A percentile compares a stretch with the other conserved stretches of the same genome.
Conservation (phyloP, 2,888 invertebrate genomes). For the Crematogaster levior region DNA sequence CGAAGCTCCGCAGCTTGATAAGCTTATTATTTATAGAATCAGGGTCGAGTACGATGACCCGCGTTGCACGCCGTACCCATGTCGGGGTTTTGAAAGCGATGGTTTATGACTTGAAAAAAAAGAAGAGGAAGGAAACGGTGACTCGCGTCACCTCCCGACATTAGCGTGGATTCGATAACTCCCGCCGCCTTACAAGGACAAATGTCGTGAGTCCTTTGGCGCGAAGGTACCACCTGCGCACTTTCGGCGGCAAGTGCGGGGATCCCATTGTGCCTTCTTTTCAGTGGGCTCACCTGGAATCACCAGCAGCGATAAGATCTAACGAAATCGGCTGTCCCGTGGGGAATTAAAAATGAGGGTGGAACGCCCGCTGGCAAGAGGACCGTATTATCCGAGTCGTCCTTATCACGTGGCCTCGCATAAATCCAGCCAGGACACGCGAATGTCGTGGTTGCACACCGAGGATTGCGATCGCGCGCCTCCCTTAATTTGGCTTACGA, state of each 20-base stretch:
- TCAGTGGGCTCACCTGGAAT: constrained; percentile 68
- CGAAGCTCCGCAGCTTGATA: constrained; percentile 10
- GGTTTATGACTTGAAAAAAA: constrained; percentile 12
- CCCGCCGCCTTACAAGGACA: constrained; percentile 54
- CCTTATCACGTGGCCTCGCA: constrained; percentile 79
- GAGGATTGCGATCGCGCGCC: constrained; percentile 46
- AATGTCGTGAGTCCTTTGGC: constrained; percentile 41
- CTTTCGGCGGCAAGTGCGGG: constrained; percentile 61
- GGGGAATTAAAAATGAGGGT: constrained; percentile 75
- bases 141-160: constrained; percentile 30
- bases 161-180: constrained; percentile 60
- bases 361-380: constrained; percentile 78
- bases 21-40: constrained; percentile 51
- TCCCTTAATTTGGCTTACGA: constrained; percentile 4
- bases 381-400: constrained; percentile 78
- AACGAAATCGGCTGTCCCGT: constrained; percentile 70
- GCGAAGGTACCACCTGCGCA: constrained; percentile 63
- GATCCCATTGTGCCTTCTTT: constrained; percentile 64
- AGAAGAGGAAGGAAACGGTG: constrained; percentile 23
- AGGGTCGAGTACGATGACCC: constrained; percentile 44
- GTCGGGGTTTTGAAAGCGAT: constrained; percentile 16
- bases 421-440: constrained; percentile 78
- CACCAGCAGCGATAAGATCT: constrained; percentile 70
- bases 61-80: not conserved
- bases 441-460: constrained; percentile 64